phyloP scores from a whole-genome alignment of 2,113 vertebrate species.

The Corydoras maculifer region DNA sequence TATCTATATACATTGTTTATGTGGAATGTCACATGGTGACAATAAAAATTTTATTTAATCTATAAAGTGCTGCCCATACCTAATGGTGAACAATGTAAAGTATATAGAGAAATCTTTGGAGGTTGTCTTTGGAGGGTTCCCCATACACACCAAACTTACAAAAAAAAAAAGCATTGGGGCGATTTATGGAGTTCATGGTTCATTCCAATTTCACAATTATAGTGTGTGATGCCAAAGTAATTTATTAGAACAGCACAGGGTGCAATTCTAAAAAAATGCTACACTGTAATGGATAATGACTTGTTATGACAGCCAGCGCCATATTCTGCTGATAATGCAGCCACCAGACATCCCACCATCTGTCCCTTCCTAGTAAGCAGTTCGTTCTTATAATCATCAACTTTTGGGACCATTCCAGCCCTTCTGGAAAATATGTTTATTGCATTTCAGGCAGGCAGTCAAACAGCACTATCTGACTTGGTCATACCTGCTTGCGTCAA shows the following conservation, averaged over 20 bases:
- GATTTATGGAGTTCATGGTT: background rate
- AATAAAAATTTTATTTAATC: no score
- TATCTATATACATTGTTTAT: no score
- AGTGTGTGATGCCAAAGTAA: conserved; percentile 15
- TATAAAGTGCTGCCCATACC: no score
- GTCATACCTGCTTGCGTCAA: background rate
- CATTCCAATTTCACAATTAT: conserved; percentile 6
- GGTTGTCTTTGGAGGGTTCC: background rate
- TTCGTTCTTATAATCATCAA: conserved; percentile 50
- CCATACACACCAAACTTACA: background rate
- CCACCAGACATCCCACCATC: conserved; percentile 51
- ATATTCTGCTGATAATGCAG: conserved; percentile 46
- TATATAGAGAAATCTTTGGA: no score
- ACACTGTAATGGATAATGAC: conserved; percentile 17
- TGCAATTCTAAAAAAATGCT: conserved; percentile 19
- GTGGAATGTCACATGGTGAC: no score
- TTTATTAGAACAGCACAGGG: conserved; percentile 19
- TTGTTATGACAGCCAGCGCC: conserved; percentile 29
- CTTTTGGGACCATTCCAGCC: conserved; percentile 44
- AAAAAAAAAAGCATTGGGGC: background rate
- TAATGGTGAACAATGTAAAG: no score
- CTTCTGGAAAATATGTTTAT: conserved; percentile 36
- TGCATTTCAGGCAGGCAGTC: conserved; percentile 27
- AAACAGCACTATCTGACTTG: conserved; percentile 15
- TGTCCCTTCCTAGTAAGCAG: conserved; percentile 48